A percentile compares a stretch with the other conserved stretches of the same genome.
Conservation (phyloP, 2,797 vertebrate genomes). For the Distichodus sexfasciatus region DNA sequence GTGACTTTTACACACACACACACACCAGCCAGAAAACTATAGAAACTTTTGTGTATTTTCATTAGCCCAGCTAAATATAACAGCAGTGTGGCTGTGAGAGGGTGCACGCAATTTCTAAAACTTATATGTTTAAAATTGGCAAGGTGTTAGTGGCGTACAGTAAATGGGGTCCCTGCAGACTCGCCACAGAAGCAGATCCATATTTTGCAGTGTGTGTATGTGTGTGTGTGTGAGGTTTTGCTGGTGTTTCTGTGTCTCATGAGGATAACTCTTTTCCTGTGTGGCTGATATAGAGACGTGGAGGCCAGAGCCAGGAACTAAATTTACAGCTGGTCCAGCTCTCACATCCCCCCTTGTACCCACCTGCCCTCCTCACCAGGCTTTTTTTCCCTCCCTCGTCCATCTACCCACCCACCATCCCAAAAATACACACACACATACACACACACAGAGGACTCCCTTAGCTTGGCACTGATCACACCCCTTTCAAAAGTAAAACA, state of each 20-base stretch:
- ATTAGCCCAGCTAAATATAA: background rate
- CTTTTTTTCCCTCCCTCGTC: background rate
- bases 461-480: constrained; percentile 13
- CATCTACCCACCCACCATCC: constrained; percentile 37
- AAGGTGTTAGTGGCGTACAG: constrained; percentile 20
- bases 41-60: background rate
- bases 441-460: constrained; percentile 22
- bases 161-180: constrained; percentile 18
- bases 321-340: constrained; percentile 62
- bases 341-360: constrained; percentile 50
- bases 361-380: constrained; percentile 48
- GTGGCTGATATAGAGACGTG: constrained; percentile 51
- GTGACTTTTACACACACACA: constrained; percentile 1
- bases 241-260: constrained; percentile 52
- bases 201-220: constrained; percentile 11
- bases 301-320: constrained; percentile 63
- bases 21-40: background rate
- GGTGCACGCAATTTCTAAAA: background rate
- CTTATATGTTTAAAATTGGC: background rate
- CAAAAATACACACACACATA: constrained; percentile 61
- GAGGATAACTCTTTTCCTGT: constrained; percentile 65
- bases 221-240: background rate
- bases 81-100: background rate
- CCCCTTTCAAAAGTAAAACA: constrained; percentile 13
- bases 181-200: constrained; percentile 26